Evolutionary conservation across 1,140 invertebrate species (phyloP), one percentile per base, ranked within the genome.

Genomic region (Danaus plexippus): DNA sequence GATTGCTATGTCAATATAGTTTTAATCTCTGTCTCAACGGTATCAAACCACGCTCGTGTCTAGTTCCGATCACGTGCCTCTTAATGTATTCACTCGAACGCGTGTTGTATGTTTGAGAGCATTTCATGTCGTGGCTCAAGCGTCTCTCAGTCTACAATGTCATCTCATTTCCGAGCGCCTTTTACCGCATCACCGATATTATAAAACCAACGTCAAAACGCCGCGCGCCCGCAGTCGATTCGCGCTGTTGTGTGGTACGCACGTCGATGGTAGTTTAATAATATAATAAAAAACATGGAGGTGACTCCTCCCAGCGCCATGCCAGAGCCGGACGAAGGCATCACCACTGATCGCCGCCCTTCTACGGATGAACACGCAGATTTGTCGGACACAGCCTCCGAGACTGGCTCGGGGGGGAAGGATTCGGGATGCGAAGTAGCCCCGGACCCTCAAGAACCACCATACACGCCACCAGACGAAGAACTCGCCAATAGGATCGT

Each of bases 401-500:
- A 90, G 15, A 85, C 89, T 9, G 89, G 89, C 15, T 90, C 89
- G 45, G 88, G 88, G 42, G 89, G 89, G 63, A 89, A 92, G 78
- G 90, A 91, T 73, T 92, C 91, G 49, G 91, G 91, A 57, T 91
- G 90, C 66, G 91, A 92, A 65, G 89, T 90, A 18, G 88, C 89
- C 47, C 79, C 87, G 44, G 89, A 90, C 43, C 18, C 73, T 9
- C 86, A 87, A 59, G 89, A 89, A 66, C 87, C 89, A 4, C 88
- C 88, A 3, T 90, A 89, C 75, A 82, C 81, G 4, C 88, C 89
- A 40, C 93, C 93, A 2, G 91, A 90, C 54, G 93, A 94, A 5
- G 93, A 95, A 66, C 77, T 94, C 13, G 90, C 92, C 1, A 90
- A 92, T 18, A 91, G 92, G 63, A 95, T 96, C 57, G 91, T 95